Percentiles rank a stretch among this genome's conserved stretches.
phyloP scores from a whole-genome alignment of 2,888 invertebrate species.

The Microctonus brassicae region DNA sequence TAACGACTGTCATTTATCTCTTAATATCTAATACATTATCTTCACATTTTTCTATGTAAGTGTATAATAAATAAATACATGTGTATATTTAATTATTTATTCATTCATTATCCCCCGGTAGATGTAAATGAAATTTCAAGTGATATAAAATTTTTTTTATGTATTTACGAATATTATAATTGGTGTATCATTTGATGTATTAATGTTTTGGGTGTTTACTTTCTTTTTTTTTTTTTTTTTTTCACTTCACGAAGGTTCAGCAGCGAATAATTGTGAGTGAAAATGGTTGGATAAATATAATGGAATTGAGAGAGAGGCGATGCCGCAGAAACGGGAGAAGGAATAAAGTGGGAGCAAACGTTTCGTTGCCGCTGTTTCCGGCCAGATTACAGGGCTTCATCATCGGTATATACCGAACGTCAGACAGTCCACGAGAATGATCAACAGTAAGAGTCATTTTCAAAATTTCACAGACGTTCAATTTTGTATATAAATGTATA shows the following conservation, averaged over 20 bases:
- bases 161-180: no score
- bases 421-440: conserved; percentile 20
- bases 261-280: not conserved
- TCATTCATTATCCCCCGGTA: no score
- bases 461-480: conserved; percentile 10
- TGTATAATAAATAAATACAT: not conserved
- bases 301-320: no score
- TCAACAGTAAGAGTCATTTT: conserved; percentile 16
- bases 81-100: no score
- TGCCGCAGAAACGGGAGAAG: not conserved
- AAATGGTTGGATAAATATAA: no score
- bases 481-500: not conserved
- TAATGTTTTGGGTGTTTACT: not conserved
- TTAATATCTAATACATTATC: not conserved
- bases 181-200: not conserved
- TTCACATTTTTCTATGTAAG: not conserved
- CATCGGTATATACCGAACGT: conserved; percentile 14
- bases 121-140: no score
- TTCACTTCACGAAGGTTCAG: not conserved
- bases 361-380: conserved; percentile 15
- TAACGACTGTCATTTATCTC: conserved; percentile 28
- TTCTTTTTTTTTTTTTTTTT: not conserved
- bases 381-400: conserved; percentile 20
- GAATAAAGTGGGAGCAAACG: not conserved
- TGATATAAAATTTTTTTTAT: no score